These are phyloP conservation scores for Drosophila longiperda DNA, from an alignment of 2,888 invertebrate species.

Conservation along the genomic window DNA sequence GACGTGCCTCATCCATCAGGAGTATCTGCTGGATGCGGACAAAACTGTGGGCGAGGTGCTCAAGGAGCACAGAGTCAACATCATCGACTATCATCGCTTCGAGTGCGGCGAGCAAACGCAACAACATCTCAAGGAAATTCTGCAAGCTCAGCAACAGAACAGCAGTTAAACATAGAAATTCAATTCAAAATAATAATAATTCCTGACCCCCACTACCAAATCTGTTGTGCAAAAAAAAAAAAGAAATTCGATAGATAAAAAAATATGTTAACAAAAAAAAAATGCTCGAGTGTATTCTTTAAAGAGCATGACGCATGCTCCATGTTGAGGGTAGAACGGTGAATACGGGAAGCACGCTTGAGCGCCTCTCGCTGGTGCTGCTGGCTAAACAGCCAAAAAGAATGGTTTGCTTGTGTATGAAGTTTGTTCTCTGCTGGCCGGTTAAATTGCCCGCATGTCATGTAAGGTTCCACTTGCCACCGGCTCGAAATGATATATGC, in stretches of 20 bases:
- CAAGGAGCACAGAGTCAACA: constrained; percentile 87
- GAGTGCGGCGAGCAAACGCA: constrained; percentile 91
- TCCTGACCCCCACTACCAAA: constrained; percentile 25
- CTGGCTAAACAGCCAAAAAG: constrained; percentile 39
- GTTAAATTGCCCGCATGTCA: constrained; percentile 71
- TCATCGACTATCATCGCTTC: constrained; percentile 93
- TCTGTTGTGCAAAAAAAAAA: constrained; percentile 43
- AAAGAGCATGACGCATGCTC: constrained; percentile 63
- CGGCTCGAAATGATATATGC: constrained; percentile 41
- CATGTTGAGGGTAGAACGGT: constrained; percentile 44
- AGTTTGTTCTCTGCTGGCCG: constrained; percentile 46
- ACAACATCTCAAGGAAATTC: constrained; percentile 63
- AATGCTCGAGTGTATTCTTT: constrained; percentile 26
- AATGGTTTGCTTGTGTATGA: constrained; percentile 42
- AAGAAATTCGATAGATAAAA: constrained; percentile 17
- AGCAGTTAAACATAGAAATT: constrained; percentile 43
- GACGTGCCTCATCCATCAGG: constrained; percentile 92
- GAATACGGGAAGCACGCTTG: constrained; percentile 73
- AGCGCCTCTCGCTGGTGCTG: constrained; percentile 48
- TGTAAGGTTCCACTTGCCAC: constrained; percentile 24
- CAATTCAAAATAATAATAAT: not conserved
- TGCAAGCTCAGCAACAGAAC: constrained; percentile 73
- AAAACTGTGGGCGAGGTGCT: constrained; percentile 90
- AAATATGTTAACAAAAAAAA: constrained; percentile 31
- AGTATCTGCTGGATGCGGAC: constrained; percentile 92